Percentiles rank a stretch among this genome's conserved stretches.
Conservation (phyloP, 2,888 invertebrate genomes). For the Dinocampus coccinellae region DNA sequence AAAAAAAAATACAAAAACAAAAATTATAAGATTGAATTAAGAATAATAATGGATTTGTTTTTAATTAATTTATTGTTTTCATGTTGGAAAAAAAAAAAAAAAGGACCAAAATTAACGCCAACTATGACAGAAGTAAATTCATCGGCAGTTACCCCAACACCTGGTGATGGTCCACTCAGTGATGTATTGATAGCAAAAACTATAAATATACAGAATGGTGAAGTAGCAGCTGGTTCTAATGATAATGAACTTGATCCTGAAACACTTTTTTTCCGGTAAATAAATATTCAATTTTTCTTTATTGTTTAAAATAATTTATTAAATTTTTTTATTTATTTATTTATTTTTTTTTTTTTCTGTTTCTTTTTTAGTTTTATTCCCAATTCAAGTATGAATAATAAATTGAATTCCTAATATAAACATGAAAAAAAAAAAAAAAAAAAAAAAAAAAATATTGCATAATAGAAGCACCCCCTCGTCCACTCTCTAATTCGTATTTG, state of each 20-base stretch:
- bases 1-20: too few relatives aligned
- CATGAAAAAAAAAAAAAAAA: background rate
- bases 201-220: constrained; percentile 44
- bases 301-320: too few relatives aligned
- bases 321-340: too few relatives aligned
- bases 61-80: too few relatives aligned
- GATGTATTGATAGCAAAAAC: constrained; percentile 44
- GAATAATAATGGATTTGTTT: too few relatives aligned
- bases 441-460: too few relatives aligned
- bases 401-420: background rate
- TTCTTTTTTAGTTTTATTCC: background rate
- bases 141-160: constrained; percentile 57
- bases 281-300: background rate
- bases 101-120: constrained; percentile 62
- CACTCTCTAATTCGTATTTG: background rate
- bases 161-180: constrained; percentile 53
- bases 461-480: background rate
- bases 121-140: constrained; percentile 53
- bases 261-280: constrained; percentile 64
- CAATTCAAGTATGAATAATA: background rate
- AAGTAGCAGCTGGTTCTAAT: constrained; percentile 42
- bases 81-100: background rate
- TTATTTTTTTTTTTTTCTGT: background rate
- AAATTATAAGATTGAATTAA: too few relatives aligned
- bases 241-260: constrained; percentile 58